Percentiles rank a stretch among this genome's conserved stretches.
These are phyloP conservation scores for Cryptomyrus ogoouensis DNA, from an alignment of 2,113 vertebrate species.

Conservation along the genomic window DNA sequence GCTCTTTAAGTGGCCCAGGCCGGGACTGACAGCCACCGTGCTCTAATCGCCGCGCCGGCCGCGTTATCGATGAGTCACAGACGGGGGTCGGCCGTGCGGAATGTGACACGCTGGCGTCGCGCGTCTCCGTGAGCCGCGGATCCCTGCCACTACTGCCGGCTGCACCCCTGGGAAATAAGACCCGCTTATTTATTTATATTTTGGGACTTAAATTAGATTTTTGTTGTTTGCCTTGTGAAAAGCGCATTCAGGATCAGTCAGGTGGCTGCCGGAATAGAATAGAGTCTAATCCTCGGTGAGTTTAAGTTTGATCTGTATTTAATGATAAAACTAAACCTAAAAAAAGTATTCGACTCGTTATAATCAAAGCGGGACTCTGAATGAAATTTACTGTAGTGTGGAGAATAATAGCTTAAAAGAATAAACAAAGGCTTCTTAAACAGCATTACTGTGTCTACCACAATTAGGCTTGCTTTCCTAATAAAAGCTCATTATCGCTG, in stretches of 20 bases:
- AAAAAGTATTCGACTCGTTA: constrained; percentile 38
- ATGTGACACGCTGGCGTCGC: background rate
- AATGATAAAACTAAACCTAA: constrained; percentile 59
- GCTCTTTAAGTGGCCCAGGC: background rate
- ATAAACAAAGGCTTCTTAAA: constrained; percentile 31
- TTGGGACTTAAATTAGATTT: constrained; percentile 24
- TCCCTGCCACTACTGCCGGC: background rate
- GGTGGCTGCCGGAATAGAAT: constrained; percentile 16
- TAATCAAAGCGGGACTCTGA: constrained; percentile 33
- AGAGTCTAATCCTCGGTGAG: constrained; percentile 28
- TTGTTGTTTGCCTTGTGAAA: constrained; percentile 17
- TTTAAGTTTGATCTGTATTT: constrained; percentile 46
- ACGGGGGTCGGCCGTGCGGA: background rate
- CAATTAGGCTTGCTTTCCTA: constrained; percentile 38
- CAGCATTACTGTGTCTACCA: constrained; percentile 29
- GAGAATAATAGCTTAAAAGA: constrained; percentile 17
- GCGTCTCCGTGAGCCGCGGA: background rate
- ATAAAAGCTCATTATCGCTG: constrained; percentile 40
- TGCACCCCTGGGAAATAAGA: constrained; percentile 13
- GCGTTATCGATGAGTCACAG: background rate
- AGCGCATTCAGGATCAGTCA: constrained; percentile 11
- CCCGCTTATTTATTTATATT: constrained; percentile 26
- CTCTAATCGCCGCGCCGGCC: background rate
- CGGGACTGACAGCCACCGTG: background rate
- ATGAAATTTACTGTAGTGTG: constrained; percentile 30